Evolutionary conservation across 2,113 vertebrate genomes (phyloP).

Genomic region (Salvelinus sp.): DNA sequence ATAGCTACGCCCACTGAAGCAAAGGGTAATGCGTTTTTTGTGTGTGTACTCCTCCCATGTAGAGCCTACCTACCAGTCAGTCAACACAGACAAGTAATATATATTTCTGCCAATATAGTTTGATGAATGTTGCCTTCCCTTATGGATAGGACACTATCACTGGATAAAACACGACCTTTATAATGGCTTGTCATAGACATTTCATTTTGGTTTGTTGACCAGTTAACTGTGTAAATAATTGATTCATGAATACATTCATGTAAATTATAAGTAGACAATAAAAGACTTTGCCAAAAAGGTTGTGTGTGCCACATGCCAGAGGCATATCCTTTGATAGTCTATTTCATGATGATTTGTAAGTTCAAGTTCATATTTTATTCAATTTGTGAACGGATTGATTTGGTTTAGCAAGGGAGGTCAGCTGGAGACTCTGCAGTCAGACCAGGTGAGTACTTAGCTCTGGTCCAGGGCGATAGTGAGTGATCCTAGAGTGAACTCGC

Average conservation of each 20-base stretch:
- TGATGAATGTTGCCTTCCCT: not conserved
- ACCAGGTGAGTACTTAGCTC: not conserved
- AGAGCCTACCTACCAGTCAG: not conserved
- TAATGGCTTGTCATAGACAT: not conserved
- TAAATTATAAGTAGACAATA: too few relatives aligned
- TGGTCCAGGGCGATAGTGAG: not conserved
- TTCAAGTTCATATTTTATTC: too few relatives aligned
- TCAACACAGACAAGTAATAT: not conserved
- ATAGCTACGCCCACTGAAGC: conserved; percentile 16
- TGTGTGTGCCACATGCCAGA: too few relatives aligned
- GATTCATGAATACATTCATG: not conserved
- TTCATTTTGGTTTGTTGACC: not conserved
- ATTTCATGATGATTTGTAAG: too few relatives aligned
- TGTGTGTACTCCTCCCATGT: not conserved
- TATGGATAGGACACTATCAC: not conserved
- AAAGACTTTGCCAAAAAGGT: too few relatives aligned
- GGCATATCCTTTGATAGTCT: too few relatives aligned
- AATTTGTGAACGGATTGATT: too few relatives aligned
- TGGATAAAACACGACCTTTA: not conserved
- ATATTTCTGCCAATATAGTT: not conserved
- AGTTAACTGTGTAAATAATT: not conserved
- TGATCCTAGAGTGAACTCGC: not conserved
- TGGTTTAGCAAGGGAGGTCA: not conserved
- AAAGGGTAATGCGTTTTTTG: not conserved
- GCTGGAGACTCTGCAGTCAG: not conserved